Conservation (phyloP, 2,888 invertebrate genomes). For the Charanyca ferruginea region DNA sequence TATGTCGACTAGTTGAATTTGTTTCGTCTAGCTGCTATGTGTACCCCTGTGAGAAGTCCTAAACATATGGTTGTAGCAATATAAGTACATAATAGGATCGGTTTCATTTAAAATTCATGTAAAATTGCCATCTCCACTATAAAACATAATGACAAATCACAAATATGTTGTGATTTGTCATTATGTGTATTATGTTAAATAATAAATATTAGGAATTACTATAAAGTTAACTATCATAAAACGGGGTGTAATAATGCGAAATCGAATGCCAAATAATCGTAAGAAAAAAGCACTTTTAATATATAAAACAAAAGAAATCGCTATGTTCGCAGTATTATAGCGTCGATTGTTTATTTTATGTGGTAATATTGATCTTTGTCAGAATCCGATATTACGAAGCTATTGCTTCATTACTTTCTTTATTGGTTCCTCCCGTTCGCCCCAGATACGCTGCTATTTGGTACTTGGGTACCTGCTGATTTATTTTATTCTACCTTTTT, state of each 20-base stretch:
- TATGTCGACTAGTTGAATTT: neutral
- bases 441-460: neutral
- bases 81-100: neutral
- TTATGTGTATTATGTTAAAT: too few species aligned
- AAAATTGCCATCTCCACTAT: too few species aligned
- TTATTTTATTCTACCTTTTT: neutral
- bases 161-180: too few species aligned
- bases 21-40: neutral
- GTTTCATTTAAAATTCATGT: too few species aligned
- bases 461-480: neutral
- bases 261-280: too few species aligned
- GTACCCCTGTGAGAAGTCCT: slow-evolving; percentile 8
- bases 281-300: neutral
- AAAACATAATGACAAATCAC: too few species aligned
- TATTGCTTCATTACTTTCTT: slow-evolving; percentile 23
- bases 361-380: slow-evolving; percentile 12
- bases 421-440: neutral
- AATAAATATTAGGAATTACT: too few species aligned
- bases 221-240: too few species aligned
- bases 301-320: neutral
- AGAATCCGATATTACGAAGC: slow-evolving; percentile 13
- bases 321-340: slow-evolving; percentile 11
- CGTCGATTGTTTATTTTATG: slow-evolving; percentile 14
- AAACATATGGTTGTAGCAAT: slow-evolving; percentile 21
- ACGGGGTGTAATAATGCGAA: too few species aligned